Percentiles rank a stretch among this genome's conserved stretches.
Conservation (phyloP, 2,888 invertebrate species). For the Drosophila anomelani region DNA sequence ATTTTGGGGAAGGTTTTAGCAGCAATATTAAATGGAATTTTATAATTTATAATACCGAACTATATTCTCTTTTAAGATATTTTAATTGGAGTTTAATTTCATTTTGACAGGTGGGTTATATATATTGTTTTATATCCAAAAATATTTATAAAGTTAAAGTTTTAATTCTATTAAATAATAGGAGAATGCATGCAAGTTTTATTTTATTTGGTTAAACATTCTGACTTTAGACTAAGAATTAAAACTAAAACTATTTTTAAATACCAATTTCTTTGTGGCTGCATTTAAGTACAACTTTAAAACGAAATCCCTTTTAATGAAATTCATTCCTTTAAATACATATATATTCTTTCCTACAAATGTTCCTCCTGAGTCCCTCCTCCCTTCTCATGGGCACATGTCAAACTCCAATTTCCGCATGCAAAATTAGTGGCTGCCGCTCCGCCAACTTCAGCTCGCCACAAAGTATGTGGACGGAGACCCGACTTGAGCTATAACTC, state of each 20-base stretch:
- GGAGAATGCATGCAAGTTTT: too few relatives aligned
- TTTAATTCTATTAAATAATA: not conserved
- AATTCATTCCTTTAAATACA: not conserved
- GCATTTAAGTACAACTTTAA: not conserved
- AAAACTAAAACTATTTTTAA: not conserved
- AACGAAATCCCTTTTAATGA: not conserved
- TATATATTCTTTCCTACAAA: not conserved
- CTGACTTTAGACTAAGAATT: not conserved
- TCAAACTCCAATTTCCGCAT: constrained; percentile 63
- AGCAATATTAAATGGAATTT: not conserved
- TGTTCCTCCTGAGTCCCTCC: not conserved
- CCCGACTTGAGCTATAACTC: constrained; percentile 9
- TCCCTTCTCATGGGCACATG: constrained; percentile 38
- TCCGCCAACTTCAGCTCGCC: constrained; percentile 21
- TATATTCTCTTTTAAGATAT: not conserved
- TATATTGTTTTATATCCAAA: too few relatives aligned
- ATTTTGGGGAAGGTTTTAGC: not conserved
- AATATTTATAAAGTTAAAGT: too few relatives aligned
- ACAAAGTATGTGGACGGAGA: constrained; percentile 21
- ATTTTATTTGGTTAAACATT: too few relatives aligned
- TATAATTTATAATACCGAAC: not conserved
- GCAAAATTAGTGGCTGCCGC: constrained; percentile 38
- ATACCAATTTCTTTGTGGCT: not conserved
- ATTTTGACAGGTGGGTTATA: too few relatives aligned
- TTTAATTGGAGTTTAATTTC: too few relatives aligned